These are phyloP conservation scores for Hylia prasina DNA, from an alignment of 2,113 vertebrate genomes.

Conservation along the genomic window DNA sequence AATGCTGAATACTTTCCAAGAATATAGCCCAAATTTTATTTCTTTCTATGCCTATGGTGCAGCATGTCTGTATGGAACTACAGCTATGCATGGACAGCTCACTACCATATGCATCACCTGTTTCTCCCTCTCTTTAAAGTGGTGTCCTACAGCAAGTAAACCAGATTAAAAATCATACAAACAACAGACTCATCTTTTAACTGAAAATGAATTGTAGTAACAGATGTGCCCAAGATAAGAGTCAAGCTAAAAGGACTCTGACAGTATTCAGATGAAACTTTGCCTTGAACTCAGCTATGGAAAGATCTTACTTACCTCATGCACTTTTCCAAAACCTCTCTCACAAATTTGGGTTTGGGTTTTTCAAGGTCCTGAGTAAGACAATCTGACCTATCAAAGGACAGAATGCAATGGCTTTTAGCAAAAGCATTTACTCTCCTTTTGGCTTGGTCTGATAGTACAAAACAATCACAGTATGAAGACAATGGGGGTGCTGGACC, in stretches of 20 bases:
- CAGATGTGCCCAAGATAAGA: neutral
- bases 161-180: neutral
- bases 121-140: neutral
- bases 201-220: neutral
- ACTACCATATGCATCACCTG: neutral
- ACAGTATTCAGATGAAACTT: neutral
- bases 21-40: neutral
- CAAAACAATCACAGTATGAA: neutral
- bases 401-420: neutral
- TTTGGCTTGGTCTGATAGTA: neutral
- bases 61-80: neutral
- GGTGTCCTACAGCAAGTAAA: neutral
- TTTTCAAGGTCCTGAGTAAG: slow-evolving; percentile 87
- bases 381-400: slow-evolving; percentile 87
- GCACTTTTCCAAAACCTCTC: slow-evolving; percentile 93
- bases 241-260: neutral
- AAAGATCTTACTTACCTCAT: slow-evolving; percentile 83
- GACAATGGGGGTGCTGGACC: neutral
- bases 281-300: neutral
- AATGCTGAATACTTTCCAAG: neutral
- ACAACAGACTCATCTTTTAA: neutral
- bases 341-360: slow-evolving; percentile 97
- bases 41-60: neutral
- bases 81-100: neutral
- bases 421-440: neutral